phyloP scores from a whole-genome alignment of 2,888 invertebrate species.

The Lepeophtheirus nordmannii region DNA sequence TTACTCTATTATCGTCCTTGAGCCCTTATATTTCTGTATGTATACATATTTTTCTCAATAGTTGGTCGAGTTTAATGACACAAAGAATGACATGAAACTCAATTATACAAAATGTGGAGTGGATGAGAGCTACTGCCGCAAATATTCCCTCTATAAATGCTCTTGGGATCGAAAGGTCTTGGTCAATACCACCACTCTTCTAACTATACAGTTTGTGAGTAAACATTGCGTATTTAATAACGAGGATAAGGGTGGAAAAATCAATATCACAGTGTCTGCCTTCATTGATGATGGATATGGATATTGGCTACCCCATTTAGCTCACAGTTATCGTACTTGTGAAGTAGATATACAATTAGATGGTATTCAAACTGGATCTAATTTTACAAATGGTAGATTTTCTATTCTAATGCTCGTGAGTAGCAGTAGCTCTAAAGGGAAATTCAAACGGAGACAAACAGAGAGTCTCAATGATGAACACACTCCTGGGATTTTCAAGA shows the following conservation, averaged over 20 bases:
- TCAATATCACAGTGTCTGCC: constrained; percentile 14
- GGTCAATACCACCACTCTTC: not conserved
- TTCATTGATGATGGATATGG: constrained; percentile 11
- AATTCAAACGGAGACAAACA: constrained; percentile 30
- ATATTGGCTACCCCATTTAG: constrained; percentile 18
- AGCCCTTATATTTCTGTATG: too few species aligned
- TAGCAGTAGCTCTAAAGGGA: not conserved
- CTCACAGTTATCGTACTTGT: constrained; percentile 9
- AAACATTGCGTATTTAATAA: not conserved
- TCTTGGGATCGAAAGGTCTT: constrained; percentile 3
- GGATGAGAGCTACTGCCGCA: not conserved
- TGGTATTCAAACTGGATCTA: not conserved
- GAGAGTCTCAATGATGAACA: constrained; percentile 54
- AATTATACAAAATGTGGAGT: not conserved
- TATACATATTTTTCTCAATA: not conserved
- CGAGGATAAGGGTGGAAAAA: not conserved
- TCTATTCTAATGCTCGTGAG: constrained; percentile 1
- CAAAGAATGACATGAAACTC: not conserved
- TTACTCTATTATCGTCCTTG: too few species aligned
- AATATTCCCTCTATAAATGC: constrained; percentile 5
- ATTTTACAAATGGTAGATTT: constrained; percentile 2
- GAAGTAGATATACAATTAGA: constrained; percentile 19
- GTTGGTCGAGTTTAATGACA: constrained; percentile 21
- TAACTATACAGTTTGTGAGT: constrained; percentile 12
- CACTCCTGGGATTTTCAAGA: constrained; percentile 56